These are phyloP conservation scores for Ctenosaura bakeri DNA, from an alignment of 2,797 vertebrate species.

Conservation along the genomic window DNA sequence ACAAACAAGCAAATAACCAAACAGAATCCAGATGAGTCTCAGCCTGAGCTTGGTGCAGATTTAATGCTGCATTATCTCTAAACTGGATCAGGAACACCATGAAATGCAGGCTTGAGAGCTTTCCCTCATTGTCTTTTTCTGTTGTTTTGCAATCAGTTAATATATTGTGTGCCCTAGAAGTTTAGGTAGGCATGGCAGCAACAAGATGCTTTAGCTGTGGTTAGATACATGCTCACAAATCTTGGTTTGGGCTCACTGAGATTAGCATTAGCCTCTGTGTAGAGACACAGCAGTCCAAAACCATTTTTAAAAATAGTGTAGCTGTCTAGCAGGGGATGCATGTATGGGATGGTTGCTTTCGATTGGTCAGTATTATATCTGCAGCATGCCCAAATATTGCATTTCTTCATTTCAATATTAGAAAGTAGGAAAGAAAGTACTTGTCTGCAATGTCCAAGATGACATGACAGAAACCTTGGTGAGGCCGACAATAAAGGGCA, in stretches of 20 bases:
- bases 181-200: neutral
- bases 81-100: neutral
- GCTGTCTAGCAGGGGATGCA: neutral
- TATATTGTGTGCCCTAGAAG: neutral
- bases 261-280: neutral
- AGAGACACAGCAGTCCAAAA: neutral
- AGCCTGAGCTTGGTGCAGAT: neutral
- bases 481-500: neutral
- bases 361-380: neutral
- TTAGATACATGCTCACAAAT: neutral
- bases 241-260: neutral
- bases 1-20: neutral
- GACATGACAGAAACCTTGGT: neutral
- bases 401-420: neutral
- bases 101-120: neutral
- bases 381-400: neutral
- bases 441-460: neutral
- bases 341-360: neutral
- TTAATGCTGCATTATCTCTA: neutral
- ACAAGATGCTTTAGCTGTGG: neutral
- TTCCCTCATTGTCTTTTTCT: neutral
- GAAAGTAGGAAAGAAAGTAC: neutral
- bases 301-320: neutral
- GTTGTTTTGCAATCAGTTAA: neutral
- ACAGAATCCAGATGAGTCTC: neutral